Conservation (phyloP, 2,113 vertebrate genomes). For the Erythrocebus patas region DNA sequence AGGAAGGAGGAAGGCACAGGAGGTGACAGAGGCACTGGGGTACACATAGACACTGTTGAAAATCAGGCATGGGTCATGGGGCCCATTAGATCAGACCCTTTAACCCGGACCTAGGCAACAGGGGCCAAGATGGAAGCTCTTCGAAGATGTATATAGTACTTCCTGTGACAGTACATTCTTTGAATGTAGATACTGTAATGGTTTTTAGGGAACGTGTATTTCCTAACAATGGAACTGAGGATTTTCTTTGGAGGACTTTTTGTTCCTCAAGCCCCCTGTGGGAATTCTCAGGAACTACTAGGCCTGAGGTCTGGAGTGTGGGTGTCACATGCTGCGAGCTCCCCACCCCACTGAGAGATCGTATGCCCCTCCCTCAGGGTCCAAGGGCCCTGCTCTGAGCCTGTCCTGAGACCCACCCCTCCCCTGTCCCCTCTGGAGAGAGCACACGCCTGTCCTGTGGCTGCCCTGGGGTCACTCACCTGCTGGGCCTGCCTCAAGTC, state of each 20-base stretch:
- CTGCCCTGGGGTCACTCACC: not conserved
- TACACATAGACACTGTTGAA: not conserved
- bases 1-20: not conserved
- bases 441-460: not conserved
- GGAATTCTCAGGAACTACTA: not conserved
- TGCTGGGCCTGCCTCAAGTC: not conserved
- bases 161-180: not conserved
- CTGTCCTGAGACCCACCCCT: not conserved
- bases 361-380: not conserved
- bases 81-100: not conserved
- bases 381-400: not conserved
- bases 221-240: not conserved
- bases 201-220: not conserved
- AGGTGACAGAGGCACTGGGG: not conserved
- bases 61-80: not conserved
- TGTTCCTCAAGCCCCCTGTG: not conserved
- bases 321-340: too few relatives aligned
- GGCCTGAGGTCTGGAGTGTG: not conserved
- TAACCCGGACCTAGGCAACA: not conserved
- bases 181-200: not conserved
- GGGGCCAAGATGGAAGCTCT: not conserved
- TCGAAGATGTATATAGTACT: not conserved
- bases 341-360: not conserved
- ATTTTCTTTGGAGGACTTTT: not conserved
- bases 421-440: not conserved